Evolutionary conservation across 2,113 vertebrate genomes (phyloP), one percentile per base, ranked within the genome.

Genomic region (Cheilinus undulatus): DNA sequence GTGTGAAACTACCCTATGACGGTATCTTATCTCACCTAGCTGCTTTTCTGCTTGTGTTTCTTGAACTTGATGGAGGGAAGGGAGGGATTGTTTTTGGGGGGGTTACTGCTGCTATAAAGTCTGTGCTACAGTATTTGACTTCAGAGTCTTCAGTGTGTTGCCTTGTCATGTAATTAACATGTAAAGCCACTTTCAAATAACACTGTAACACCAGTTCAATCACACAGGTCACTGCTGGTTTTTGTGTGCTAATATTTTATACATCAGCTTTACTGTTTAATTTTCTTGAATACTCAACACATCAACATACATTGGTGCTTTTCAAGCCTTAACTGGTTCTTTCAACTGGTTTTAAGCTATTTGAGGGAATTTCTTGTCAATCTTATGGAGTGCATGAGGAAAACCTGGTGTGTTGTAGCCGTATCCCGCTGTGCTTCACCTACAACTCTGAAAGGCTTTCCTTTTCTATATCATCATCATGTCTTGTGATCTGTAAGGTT

Each of bases 371-470:
- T 69, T 54, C 10, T 34, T 7, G 13, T 54, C 38, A 36, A n/a
- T 42, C 43, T 32, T 59, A 36, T 32, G 30, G 10, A 56, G 36
- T 20, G 52, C 8, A 66, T 86, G 78, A 83, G 56, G 7, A 73
- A 73, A 59, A 8, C 53, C 20, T 15, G 11, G 50, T 62, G 3
- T 73, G 58, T 88, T 80, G 64, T 86, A 79, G 76, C 56, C 24
- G 15, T 50, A 74, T 66, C 32, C 48, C 14, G 24, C 8, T 73
- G 43, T 45, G 51, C 64, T 80, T 87, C 61, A 60, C 19, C 45
- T 56, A 48, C 36, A 56, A 71, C 76, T 82, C 89, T 79, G 84
- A 83, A 89, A 74, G 51, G 13, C 30, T 62, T 17, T 69, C 51
- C n/a, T 17, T 71, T 69, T 76, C 63, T 67, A 57, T 68, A 69